Evolutionary conservation across 2,888 invertebrate genomes (phyloP).

Genomic region (Tenthredo livida): DNA sequence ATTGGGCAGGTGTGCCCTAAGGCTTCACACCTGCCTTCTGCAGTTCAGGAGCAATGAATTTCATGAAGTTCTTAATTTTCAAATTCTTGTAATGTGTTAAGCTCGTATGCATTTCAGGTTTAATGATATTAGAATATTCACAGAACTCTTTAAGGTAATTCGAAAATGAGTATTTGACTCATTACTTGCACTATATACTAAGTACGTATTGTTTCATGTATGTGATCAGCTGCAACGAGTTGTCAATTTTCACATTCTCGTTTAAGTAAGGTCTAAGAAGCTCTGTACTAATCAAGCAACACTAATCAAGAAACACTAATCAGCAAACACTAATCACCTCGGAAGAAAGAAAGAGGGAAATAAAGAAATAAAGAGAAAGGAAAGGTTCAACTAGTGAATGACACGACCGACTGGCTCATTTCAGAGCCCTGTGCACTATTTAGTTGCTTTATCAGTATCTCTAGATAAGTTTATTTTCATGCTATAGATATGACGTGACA

Average conservation of each 20-base stretch:
- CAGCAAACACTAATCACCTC: neutral
- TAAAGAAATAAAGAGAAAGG: neutral
- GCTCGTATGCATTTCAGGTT: neutral
- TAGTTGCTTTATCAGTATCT: slow-evolving; percentile 32
- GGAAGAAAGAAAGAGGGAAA: neutral
- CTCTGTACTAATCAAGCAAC: neutral
- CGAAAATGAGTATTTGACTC: neutral
- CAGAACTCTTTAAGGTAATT: neutral
- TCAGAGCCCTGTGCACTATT: neutral
- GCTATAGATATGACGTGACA: slow-evolving; percentile 8
- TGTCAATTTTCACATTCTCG: neutral
- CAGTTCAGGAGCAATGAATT: neutral
- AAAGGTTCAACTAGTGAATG: neutral
- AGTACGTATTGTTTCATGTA: neutral
- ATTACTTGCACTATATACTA: neutral
- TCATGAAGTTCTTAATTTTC: neutral
- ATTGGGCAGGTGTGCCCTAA: slow-evolving; percentile 17
- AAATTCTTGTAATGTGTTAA: neutral
- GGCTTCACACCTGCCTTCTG: slow-evolving; percentile 10
- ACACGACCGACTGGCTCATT: neutral
- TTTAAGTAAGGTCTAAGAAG: neutral
- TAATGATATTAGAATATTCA: neutral
- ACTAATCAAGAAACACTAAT: slow-evolving; percentile 12
- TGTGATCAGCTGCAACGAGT: neutral
- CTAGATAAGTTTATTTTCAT: slow-evolving; percentile 16